Conservation (phyloP, 53 echinoderm and acorn worm species). For the Mesocentrotus franciscanus region DNA sequence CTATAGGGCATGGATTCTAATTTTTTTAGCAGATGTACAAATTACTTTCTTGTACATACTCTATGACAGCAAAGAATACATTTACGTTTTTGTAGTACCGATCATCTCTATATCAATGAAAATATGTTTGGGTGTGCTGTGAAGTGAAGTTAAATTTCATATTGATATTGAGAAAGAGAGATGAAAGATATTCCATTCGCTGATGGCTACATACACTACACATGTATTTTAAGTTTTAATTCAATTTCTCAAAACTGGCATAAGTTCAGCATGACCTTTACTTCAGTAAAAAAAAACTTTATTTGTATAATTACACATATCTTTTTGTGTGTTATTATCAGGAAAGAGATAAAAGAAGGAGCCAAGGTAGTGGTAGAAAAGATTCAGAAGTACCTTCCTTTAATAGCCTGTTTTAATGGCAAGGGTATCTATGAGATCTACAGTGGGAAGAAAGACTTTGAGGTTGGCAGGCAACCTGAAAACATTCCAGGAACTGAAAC, state of each 20-base stretch:
- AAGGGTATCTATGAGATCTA: conserved; percentile 99
- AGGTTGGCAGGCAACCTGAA: conserved; percentile 97
- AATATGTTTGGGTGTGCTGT: too few species aligned
- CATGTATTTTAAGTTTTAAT: too few species aligned
- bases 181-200: too few species aligned
- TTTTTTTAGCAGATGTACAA: not conserved
- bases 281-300: too few species aligned
- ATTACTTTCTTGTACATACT: not conserved
- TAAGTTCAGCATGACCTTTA: too few species aligned
- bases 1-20: not conserved
- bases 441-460: conserved; percentile 99
- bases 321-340: conserved; percentile 43
- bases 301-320: not conserved
- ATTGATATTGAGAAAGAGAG: not conserved
- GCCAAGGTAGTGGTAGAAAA: conserved; percentile 93
- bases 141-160: not conserved
- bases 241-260: too few species aligned
- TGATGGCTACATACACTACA: too few species aligned
- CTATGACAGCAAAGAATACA: not conserved
- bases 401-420: conserved; percentile 98
- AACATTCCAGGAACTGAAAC: conserved; percentile 97
- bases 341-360: conserved; percentile 99
- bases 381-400: conserved; percentile 91
- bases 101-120: too few species aligned
- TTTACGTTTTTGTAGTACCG: too few species aligned